Conservation (phyloP, 2,888 invertebrate genomes). For the Macrophya alboannulata region DNA sequence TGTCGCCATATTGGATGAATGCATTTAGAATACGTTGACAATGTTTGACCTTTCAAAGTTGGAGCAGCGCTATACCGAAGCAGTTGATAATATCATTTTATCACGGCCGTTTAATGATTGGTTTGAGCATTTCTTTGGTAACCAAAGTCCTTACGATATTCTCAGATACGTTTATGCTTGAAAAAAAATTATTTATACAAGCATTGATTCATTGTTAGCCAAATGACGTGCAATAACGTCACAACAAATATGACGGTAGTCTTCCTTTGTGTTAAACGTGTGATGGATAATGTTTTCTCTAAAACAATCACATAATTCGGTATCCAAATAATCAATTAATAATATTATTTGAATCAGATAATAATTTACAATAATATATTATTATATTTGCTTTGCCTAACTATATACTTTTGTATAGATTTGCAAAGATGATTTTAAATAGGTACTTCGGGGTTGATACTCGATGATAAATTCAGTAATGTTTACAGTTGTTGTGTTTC, state of each 20-base stretch:
- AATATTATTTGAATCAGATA: slow-evolving; percentile 34
- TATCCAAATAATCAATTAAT: slow-evolving; percentile 5
- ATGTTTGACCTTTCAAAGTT: slow-evolving; percentile 14
- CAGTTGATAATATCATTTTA: slow-evolving; percentile 24
- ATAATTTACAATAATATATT: slow-evolving; percentile 44
- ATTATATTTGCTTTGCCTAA: slow-evolving; percentile 65
- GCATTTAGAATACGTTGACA: slow-evolving; percentile 13
- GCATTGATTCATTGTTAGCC: slow-evolving; percentile 10
- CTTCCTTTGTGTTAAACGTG: slow-evolving; percentile 43
- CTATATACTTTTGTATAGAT: slow-evolving; percentile 70
- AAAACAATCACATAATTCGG: slow-evolving; percentile 6
- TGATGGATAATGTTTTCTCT: slow-evolving; percentile 9
- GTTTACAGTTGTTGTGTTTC: slow-evolving; percentile 2
- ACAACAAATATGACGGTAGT: slow-evolving; percentile 41
- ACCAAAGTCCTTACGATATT: slow-evolving; percentile 23
- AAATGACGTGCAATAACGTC: slow-evolving; percentile 24
- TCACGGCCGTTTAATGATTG: slow-evolving; percentile 13
- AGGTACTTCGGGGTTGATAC: not conserved
- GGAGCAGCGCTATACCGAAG: slow-evolving; percentile 4
- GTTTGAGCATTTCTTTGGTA: slow-evolving; percentile 26
- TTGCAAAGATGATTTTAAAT: slow-evolving; percentile 64
- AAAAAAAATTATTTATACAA: slow-evolving; percentile 5
- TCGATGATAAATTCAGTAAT: slow-evolving; percentile 18
- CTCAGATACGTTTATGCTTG: slow-evolving; percentile 39
- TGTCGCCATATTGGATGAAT: slow-evolving; percentile 33